These are phyloP conservation scores for Prolemur simus DNA, from an alignment of 2,113 vertebrate species.

Conservation along the genomic window DNA sequence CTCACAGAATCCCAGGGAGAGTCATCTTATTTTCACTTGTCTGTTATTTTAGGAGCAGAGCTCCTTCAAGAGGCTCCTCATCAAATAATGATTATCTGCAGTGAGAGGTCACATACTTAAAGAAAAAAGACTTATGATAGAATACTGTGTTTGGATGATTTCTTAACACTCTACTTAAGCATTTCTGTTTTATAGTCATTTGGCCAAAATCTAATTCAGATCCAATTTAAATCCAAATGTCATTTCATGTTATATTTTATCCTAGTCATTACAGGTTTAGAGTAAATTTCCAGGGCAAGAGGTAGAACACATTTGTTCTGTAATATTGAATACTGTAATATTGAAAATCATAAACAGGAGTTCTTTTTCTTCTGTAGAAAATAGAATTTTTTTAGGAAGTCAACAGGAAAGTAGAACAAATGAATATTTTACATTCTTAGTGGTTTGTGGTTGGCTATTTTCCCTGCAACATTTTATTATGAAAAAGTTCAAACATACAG, in stretches of 20 bases:
- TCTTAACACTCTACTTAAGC: background rate
- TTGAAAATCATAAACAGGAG: background rate
- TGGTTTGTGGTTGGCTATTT: background rate
- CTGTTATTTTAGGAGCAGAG: background rate
- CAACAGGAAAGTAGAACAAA: background rate
- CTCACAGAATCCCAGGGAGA: background rate
- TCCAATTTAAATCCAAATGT: background rate
- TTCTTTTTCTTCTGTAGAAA: slow-evolving; percentile 22
- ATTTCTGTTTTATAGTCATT: background rate
- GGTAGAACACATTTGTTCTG: background rate
- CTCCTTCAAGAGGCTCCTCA: background rate
- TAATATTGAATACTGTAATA: background rate
- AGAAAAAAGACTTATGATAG: background rate
- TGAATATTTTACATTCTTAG: background rate
- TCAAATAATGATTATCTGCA: background rate
- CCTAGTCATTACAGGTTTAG: background rate
- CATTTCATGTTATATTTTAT: slow-evolving; percentile 9
- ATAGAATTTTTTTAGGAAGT: background rate
- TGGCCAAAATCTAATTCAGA: slow-evolving; percentile 11
- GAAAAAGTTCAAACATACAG: background rate
- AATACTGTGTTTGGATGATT: background rate
- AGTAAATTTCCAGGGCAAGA: background rate
- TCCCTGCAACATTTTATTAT: background rate
- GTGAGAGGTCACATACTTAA: background rate
- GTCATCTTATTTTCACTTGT: slow-evolving; percentile 3